Conservation (phyloP, 2,888 invertebrate species). For the Leuctra nigra region DNA sequence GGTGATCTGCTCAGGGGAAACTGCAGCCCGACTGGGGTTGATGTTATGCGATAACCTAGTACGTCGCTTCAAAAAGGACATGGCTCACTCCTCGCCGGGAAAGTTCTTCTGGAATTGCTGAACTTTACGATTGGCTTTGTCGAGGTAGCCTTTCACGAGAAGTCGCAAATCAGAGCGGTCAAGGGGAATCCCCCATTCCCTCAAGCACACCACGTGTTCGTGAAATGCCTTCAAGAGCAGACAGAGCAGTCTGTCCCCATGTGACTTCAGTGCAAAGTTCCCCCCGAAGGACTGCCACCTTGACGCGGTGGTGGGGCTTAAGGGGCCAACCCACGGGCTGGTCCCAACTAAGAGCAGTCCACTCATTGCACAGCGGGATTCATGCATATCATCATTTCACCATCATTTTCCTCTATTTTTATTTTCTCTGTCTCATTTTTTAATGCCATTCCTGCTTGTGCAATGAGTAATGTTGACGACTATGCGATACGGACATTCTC, state of each 20-base stretch:
- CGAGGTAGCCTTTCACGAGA: not conserved
- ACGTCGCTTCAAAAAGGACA: not conserved
- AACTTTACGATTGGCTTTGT: not conserved
- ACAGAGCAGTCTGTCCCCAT: not conserved
- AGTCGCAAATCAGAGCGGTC: not conserved
- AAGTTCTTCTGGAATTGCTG: not conserved
- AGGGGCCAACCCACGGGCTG: too few relatives aligned
- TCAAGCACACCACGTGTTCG: not conserved
- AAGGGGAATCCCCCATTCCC: constrained; percentile 1
- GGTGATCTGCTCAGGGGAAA: constrained; percentile 9
- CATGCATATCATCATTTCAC: too few relatives aligned
- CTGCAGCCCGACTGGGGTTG: not conserved
- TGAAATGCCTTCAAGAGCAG: not conserved
- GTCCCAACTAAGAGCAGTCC: too few relatives aligned
- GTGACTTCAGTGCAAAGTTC: too few relatives aligned
- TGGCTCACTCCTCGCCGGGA: not conserved
- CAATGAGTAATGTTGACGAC: too few relatives aligned
- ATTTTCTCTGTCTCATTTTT: too few relatives aligned
- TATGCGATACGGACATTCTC: too few relatives aligned
- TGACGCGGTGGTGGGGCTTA: too few relatives aligned
- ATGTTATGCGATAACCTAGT: not conserved
- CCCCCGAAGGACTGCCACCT: too few relatives aligned
- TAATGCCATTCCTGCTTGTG: too few relatives aligned
- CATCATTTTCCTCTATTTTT: too few relatives aligned
- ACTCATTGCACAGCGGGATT: too few relatives aligned